Conservation (phyloP, 53 echinoderm and acorn worm species). For the Holothuria scabra region DNA sequence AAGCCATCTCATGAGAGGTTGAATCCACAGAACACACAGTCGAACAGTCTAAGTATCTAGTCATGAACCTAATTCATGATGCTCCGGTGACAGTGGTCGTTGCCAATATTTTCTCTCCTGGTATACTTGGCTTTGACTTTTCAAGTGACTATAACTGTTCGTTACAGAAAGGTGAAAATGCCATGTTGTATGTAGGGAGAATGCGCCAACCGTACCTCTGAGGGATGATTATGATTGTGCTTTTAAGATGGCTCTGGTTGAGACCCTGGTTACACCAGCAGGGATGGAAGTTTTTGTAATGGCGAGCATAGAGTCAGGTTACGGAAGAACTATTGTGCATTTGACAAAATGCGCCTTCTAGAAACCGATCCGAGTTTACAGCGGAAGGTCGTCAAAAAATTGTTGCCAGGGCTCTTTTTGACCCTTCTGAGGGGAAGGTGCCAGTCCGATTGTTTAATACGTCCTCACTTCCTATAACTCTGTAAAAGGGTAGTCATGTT, state of each 20-base stretch:
- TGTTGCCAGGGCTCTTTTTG: too few relatives aligned
- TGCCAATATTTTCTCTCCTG: neutral
- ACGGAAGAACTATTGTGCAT: neutral
- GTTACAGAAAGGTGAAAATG: neutral
- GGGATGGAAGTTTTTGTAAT: neutral
- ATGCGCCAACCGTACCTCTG: neutral
- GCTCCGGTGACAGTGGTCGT: neutral
- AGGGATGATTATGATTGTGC: neutral
- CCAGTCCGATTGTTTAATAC: too few relatives aligned
- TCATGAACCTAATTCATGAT: too few relatives aligned
- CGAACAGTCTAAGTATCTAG: too few relatives aligned
- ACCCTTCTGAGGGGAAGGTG: too few relatives aligned
- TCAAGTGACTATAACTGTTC: neutral
- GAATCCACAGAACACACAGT: too few relatives aligned
- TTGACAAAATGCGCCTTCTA: too few relatives aligned
- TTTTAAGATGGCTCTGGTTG: neutral
- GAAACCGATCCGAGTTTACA: too few relatives aligned
- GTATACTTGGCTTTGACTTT: too few relatives aligned
- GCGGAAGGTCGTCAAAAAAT: too few relatives aligned
- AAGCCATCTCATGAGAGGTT: too few relatives aligned
- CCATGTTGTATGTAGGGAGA: too few relatives aligned
- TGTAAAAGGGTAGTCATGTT: conserved; percentile 2
- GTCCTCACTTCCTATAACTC: neutral
- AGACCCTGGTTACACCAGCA: neutral
- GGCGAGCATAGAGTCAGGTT: neutral